phyloP scores from a whole-genome alignment of 2,797 vertebrate genomes.

The Ispidina lecontei region DNA sequence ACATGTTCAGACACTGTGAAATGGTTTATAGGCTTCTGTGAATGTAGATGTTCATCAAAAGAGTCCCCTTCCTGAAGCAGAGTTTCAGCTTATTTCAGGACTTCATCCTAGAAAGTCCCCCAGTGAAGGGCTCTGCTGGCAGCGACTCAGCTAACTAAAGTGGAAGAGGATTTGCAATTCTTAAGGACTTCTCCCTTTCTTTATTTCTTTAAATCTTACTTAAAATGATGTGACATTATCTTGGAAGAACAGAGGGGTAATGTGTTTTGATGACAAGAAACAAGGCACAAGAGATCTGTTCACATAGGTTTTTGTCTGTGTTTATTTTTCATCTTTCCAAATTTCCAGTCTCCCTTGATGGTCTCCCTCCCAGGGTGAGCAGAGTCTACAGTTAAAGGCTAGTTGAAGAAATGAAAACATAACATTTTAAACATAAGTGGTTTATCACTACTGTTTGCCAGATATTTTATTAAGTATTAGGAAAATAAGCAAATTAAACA shows the following conservation, averaged over 20 bases:
- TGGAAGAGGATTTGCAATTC: not conserved
- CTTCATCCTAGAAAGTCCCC: not conserved
- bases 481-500: constrained; percentile 45
- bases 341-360: not conserved
- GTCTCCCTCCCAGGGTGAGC: not conserved
- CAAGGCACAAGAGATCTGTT: not conserved
- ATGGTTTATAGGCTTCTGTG: not conserved
- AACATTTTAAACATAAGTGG: constrained; percentile 9
- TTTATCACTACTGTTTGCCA: constrained; percentile 45
- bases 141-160: not conserved
- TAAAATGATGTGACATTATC: not conserved
- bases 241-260: not conserved
- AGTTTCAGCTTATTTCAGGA: not conserved
- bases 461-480: constrained; percentile 53
- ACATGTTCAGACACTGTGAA: not conserved
- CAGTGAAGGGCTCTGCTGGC: not conserved
- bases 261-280: not conserved
- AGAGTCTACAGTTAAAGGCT: not conserved
- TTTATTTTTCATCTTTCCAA: not conserved
- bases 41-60: not conserved
- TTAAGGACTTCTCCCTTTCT: not conserved
- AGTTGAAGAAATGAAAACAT: constrained; percentile 3
- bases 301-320: not conserved
- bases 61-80: not conserved
- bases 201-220: not conserved